Evolutionary conservation across 2,888 invertebrate genomes (phyloP), one percentile per base, ranked within the genome.

Genomic region (Plemyria rubiginata): DNA sequence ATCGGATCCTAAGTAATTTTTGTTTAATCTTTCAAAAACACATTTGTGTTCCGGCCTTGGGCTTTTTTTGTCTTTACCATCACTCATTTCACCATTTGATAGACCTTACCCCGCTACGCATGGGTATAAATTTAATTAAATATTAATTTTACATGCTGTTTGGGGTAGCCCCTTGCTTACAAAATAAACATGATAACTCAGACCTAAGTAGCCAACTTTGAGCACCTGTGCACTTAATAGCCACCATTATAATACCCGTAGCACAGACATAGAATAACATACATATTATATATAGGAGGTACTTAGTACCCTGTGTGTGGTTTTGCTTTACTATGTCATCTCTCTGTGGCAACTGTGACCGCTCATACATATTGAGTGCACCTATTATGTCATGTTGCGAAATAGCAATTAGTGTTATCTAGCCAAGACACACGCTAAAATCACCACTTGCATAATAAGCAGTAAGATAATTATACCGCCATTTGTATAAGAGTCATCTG

Each of bases 391-490:
- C 71, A 68, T 54, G 64, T 67, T 66, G 63, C 52, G 52, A 63
- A 66, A 66, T 54, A 65, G 54, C 56, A 79, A 85, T 85, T 85
- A 85, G 85, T 77, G 70, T 62, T 69, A 61, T 59, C 68, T 63
- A 67, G 75, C 71, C 69, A 78, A 68, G 56, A 62, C 59, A 59
- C 63, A 67, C 67, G 88, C 81, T 87, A 89, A 85, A 86, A 86
- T 84, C 77, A 74, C 76, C 86, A 81, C 78, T 69, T 75, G 76
- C 76, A 80, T 81, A 72, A 78, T 86, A 87, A 86, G 75, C 56
- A 68, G 68, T 49, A 56, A 51, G 13, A 55, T 66, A 56, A 52
- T 60, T 59, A 53, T 56, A 60, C 16, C 11, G 53, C 50, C 58
- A 54, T 64, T 65, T 67, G 50, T 55, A n/a, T 43, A 62, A 52